phyloP scores from a whole-genome alignment of 2,113 vertebrate genomes.

The Irena cyanogastra region DNA sequence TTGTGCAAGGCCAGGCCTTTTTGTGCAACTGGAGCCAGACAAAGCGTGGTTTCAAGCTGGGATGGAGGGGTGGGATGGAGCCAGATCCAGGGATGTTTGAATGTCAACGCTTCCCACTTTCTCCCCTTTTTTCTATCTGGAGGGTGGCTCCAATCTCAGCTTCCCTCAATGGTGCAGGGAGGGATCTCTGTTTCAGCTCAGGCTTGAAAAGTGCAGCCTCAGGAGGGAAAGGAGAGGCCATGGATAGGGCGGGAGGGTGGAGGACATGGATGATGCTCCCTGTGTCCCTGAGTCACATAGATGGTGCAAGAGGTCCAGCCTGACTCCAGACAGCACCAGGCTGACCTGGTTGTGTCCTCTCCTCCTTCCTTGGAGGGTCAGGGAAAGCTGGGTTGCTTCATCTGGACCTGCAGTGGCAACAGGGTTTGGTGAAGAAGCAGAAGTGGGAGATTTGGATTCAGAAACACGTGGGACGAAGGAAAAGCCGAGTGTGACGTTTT shows the following conservation, averaged over 20 bases:
- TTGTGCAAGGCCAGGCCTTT: slow-evolving; percentile 2
- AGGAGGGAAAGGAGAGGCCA: background rate
- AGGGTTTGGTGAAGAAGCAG: background rate
- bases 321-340: background rate
- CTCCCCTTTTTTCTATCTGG: background rate
- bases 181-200: background rate
- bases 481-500: background rate
- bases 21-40: background rate
- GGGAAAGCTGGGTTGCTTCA: background rate
- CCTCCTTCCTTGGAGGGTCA: background rate
- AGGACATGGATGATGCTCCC: background rate
- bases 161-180: background rate
- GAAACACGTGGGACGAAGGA: background rate
- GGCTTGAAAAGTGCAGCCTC: background rate
- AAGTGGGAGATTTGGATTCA: background rate
- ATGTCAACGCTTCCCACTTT: background rate
- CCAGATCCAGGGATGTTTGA: background rate
- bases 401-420: background rate
- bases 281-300: background rate
- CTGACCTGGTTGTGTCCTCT: background rate
- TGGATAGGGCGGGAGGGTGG: background rate
- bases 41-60: background rate
- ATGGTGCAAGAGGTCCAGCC: background rate
- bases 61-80: background rate
- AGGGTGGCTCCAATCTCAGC: background rate